Evolutionary conservation across 2,113 vertebrate genomes (phyloP).

Genomic region (Nerophis ophidion): DNA sequence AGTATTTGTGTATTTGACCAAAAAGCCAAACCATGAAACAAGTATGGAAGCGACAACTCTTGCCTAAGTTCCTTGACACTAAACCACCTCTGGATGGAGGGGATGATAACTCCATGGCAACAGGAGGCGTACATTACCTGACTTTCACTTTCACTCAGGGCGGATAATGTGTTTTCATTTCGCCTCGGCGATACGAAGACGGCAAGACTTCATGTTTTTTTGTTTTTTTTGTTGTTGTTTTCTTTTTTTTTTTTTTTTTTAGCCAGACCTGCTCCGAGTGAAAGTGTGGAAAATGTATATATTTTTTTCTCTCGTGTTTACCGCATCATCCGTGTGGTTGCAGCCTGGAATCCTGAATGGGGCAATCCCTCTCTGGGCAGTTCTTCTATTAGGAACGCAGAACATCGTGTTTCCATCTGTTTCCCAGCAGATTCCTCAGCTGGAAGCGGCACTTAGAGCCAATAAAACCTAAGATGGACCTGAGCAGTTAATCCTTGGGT

Average conservation of each 20-base stretch:
- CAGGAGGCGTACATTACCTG: background rate
- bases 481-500: conserved; percentile 41
- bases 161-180: conserved; percentile 3
- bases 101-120: background rate
- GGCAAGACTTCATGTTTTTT: background rate
- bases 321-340: conserved; percentile 1
- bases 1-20: too few relatives aligned
- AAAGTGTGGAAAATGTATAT: conserved; percentile 1
- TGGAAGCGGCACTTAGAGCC: conserved; percentile 34
- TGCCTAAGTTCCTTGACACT: background rate
- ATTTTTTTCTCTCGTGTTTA: background rate
- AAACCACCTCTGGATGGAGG: too few relatives aligned
- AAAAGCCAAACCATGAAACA: background rate
- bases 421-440: conserved; percentile 26
- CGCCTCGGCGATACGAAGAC: background rate
- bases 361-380: conserved; percentile 23
- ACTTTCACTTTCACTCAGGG: background rate
- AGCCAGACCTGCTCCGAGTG: background rate
- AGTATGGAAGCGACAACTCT: background rate
- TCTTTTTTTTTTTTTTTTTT: background rate
- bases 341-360: conserved; percentile 19
- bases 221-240: background rate
- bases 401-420: conserved; percentile 25
- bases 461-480: conserved; percentile 32
- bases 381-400: conserved; percentile 45